A percentile compares a stretch with the other conserved stretches of the same genome.
Evolutionary conservation across 1,140 invertebrate species (phyloP).

Genomic region (Danaus melanippus): DNA sequence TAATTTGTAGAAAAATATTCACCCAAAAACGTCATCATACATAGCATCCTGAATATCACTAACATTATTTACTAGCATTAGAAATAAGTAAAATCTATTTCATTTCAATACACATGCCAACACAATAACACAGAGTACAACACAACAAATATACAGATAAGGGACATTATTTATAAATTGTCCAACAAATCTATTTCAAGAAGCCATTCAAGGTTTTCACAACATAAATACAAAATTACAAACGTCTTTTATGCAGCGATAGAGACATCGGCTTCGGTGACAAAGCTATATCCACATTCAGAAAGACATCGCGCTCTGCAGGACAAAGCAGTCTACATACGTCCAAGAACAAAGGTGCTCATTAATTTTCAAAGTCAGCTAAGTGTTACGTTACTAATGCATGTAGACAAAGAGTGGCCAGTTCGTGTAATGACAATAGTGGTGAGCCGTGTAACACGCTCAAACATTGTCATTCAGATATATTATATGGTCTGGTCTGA

Average conservation of each 20-base stretch:
- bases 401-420: constrained; percentile 37
- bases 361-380: constrained; percentile 56
- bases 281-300: constrained; percentile 23
- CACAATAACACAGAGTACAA: too few relatives aligned
- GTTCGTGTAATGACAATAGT: constrained; percentile 41
- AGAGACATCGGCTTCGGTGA: constrained; percentile 29
- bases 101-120: too few relatives aligned
- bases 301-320: constrained; percentile 3
- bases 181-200: too few relatives aligned
- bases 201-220: constrained; percentile 14
- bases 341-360: constrained; percentile 38
- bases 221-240: constrained; percentile 18
- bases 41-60: too few relatives aligned
- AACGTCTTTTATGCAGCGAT: constrained; percentile 12
- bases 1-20: too few relatives aligned
- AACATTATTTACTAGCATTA: too few relatives aligned
- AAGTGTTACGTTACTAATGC: constrained; percentile 33
- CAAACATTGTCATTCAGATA: constrained; percentile 45
- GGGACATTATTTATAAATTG: too few relatives aligned
- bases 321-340: constrained; percentile 39
- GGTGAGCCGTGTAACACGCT: constrained; percentile 46
- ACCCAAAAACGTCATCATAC: too few relatives aligned
- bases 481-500: constrained; percentile 30
- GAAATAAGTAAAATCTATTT: too few relatives aligned
- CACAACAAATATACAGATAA: too few relatives aligned